Evolutionary conservation across 2,113 vertebrate species (phyloP), one percentile per base, ranked within the genome.

Genomic region (Pandion haliaetus): DNA sequence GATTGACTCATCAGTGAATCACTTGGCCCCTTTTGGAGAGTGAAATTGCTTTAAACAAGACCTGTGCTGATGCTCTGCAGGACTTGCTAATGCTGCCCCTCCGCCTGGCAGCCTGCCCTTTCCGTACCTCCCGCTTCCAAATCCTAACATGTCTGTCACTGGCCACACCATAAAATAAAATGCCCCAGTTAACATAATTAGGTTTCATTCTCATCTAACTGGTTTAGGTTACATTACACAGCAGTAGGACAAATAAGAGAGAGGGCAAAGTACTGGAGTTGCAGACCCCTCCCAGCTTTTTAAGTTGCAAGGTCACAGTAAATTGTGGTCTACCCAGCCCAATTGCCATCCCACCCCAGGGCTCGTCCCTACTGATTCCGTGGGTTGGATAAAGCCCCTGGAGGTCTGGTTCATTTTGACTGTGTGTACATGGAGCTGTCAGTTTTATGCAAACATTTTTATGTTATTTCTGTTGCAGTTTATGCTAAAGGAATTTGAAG

Each of bases 401-500:
- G 95, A 97, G 92, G 29, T 93, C 94, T 96, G 96, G 79, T 95
- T 97, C 97, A 90, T 97, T 98, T 98, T 97, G 93, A 91, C 86
- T 94, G 54, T 97, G 94, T 96, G 87, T 94, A 97, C 96, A 95
- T 34, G 4, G 89, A 97, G 95, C 90, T 98, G 95, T 97, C 97
- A 97, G 74, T 44, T 96, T 83, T 94, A 38, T 91, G 79, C 95
- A 97, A 98, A 97, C 96, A 96, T 90, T 76, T 87, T 93, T 3
- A 11, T 94, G 86, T 96, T 95, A 28, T 98, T 98, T 98, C 92
- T 97, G 31, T 98, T 97, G 19, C 97, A 99, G 99, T 99, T 99
- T 98, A 99, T 99, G 99, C 98, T 99, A 95, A 99, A 99, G 67
- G 99, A 99, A 98, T 99, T 99, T 92, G 99, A 99, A 98, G 98